These are phyloP conservation scores for Ara ararauna DNA, from an alignment of 2,797 vertebrate genomes.

Conservation along the genomic window DNA sequence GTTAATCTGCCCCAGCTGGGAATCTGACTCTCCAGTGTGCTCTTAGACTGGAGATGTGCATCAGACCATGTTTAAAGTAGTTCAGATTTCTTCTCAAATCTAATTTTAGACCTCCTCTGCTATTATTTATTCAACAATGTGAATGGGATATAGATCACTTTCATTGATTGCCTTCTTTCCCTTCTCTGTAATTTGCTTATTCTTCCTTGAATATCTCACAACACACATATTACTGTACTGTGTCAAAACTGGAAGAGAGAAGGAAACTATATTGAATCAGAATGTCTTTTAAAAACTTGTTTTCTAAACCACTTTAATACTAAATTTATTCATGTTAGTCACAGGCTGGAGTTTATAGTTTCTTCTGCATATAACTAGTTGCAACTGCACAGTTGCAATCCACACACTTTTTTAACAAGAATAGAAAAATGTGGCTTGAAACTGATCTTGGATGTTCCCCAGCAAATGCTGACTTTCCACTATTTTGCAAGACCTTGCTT, in stretches of 20 bases:
- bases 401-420: neutral
- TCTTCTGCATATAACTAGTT: neutral
- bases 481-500: neutral
- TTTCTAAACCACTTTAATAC: neutral
- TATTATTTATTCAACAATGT: slow-evolving; percentile 65
- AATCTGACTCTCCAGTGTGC: neutral
- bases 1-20: neutral
- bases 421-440: neutral
- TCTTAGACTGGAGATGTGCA: neutral
- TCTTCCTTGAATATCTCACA: neutral
- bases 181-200: neutral
- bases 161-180: slow-evolving; percentile 5
- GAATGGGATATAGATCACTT: slow-evolving; percentile 23
- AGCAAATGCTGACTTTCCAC: neutral
- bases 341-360: neutral
- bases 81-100: slow-evolving; percentile 23
- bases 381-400: neutral
- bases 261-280: neutral
- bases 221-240: neutral
- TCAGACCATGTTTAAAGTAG: neutral
- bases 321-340: neutral
- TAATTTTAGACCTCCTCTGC: slow-evolving; percentile 49
- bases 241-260: neutral
- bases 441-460: neutral
- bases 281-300: neutral